Base-by-base conservation (phyloP, 2,113 vertebrate genomes). In the Pardalotus punctatus region DNA sequence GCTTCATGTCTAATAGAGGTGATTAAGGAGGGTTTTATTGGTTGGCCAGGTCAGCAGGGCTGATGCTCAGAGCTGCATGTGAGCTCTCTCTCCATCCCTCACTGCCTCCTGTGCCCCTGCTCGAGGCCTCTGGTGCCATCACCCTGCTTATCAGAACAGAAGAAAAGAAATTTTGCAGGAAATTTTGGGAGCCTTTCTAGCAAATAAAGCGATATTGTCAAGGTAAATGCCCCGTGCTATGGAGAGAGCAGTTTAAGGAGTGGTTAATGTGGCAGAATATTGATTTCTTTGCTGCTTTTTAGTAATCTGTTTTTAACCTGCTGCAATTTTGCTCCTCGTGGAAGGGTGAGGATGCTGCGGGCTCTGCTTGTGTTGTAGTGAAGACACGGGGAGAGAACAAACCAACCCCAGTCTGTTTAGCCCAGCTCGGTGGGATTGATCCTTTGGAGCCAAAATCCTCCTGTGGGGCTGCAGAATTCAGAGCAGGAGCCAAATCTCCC, bases 391-490 rank as follows among this genome's bases (percentile, higher is more conserved):
- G 11, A 64, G 66, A 57, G 57, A 12, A 8, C 22, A 7, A 13
- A n/a, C 42, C 69, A 23, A 12, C n/a, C 54, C 43, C 11, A 4
- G 0, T 7, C 6, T 31, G 2, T 4, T 56, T 16, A 57, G 31
- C 0, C 6, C 27, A 8, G n/a, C 1, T 0, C 0, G 2, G 36
- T 38, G 54, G 66, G 61, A 16, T n/a, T 7, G 23, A n/a, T 51
- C 38, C 4, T 27, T 31, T 5, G 62, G 58, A 53, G 64, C 45
- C 74, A 27, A 24, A 29, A 20, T 1, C 35, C 35, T 86, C 67
- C 62, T 28, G 4, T 3, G 76, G 42, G 42, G n/a, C 43, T 61
- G 74, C 38, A 4, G 8, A 23, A 33, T 31, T 47, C 14, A 6
- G 42, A 4, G 43, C 19, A 12, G 43, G 28, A 86, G 31, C 5